Conservation (phyloP, 2,113 vertebrate species). For the Oplegnathus fasciatus region DNA sequence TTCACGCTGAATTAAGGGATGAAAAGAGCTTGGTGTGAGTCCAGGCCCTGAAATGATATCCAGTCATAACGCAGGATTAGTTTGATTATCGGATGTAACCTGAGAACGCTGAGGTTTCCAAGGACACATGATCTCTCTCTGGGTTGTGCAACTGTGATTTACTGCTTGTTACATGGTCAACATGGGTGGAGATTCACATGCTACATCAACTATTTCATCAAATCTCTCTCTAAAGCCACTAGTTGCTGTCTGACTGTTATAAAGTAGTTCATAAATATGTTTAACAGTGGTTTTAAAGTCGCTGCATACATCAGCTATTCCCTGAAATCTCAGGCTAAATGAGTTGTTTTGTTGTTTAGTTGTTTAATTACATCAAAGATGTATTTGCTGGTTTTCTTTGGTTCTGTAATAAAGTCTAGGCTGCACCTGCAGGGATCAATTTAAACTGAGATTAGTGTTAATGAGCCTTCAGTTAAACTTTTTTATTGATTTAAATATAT, state of each 20-base stretch:
- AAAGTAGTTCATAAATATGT: neutral
- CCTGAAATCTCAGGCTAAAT: no score
- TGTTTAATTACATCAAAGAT: neutral
- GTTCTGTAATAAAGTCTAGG: no score
- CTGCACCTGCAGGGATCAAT: neutral
- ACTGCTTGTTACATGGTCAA: neutral
- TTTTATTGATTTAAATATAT: no score
- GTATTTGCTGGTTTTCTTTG: neutral
- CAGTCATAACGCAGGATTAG: constrained; percentile 9
- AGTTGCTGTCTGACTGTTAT: neutral
- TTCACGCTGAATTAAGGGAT: neutral
- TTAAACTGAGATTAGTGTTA: neutral
- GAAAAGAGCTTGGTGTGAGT: neutral
- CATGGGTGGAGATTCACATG: neutral
- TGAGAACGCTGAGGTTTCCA: constrained; percentile 8
- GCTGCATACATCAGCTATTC: no score
- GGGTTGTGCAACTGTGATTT: constrained; percentile 42
- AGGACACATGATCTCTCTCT: constrained; percentile 1
- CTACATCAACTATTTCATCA: neutral
- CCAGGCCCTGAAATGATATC: neutral
- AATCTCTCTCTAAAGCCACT: neutral
- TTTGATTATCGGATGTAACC: constrained; percentile 49
- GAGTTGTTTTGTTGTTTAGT: neutral
- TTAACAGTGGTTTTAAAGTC: no score
- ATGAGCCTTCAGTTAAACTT: neutral